Conservation (phyloP, 2,113 vertebrate genomes). For the Polypterus senegalus region DNA sequence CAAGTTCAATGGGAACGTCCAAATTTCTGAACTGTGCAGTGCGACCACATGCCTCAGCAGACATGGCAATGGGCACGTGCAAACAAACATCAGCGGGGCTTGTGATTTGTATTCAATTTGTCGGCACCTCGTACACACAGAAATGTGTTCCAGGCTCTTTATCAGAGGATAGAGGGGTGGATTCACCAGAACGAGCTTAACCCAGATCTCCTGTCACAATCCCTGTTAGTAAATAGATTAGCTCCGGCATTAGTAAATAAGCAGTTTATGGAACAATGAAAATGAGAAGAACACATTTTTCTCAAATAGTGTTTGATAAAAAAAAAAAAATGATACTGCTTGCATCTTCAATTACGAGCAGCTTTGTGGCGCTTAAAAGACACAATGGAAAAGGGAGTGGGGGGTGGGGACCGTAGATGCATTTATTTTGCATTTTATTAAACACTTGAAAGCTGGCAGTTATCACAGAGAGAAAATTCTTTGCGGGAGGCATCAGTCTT, state of each 20-base stretch:
- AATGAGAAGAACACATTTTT: conserved; percentile 30
- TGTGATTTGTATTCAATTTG: too few species aligned
- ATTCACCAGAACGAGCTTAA: background rate
- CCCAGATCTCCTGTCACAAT: conserved; percentile 26
- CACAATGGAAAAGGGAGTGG: conserved; percentile 40
- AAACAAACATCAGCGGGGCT: too few species aligned
- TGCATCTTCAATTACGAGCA: conserved; percentile 26
- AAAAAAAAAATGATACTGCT: conserved; percentile 32
- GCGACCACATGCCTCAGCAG: too few species aligned
- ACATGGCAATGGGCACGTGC: too few species aligned
- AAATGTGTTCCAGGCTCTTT: background rate
- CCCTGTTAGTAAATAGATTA: conserved; percentile 59
- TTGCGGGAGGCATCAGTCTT: conserved; percentile 17
- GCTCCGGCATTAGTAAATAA: conserved; percentile 43
- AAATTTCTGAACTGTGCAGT: too few species aligned
- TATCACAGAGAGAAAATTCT: conserved; percentile 40
- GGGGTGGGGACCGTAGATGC: conserved; percentile 37
- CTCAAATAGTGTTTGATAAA: too few species aligned
- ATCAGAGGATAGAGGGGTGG: background rate
- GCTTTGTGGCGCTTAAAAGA: conserved; percentile 52
- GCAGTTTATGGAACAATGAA: conserved; percentile 56
- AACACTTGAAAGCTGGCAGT: conserved; percentile 55
- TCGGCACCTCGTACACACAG: too few species aligned
- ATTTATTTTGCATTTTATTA: conserved; percentile 63
- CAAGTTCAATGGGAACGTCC: too few species aligned